phyloP scores from a whole-genome alignment of 2,797 vertebrate genomes.

The Hyperoplus immaculatus region DNA sequence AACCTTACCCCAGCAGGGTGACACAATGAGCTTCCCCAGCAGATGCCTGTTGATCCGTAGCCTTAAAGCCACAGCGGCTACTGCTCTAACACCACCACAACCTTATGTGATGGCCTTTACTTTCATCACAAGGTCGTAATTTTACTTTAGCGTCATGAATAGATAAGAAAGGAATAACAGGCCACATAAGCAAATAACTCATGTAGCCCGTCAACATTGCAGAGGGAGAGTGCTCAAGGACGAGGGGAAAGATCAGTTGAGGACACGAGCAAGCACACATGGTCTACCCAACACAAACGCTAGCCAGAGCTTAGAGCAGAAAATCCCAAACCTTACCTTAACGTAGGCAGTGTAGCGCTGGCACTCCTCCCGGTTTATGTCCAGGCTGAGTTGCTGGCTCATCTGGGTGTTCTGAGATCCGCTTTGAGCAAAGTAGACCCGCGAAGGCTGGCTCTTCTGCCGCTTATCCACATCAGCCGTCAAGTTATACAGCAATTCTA shows the following conservation, averaged over 20 bases:
- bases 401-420: constrained; percentile 90
- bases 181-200: constrained; percentile 55
- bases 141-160: too few species aligned
- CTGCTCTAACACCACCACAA: constrained; percentile 11
- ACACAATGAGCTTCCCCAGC: constrained; percentile 50
- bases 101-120: not conserved
- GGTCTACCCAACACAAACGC: constrained; percentile 22
- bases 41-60: constrained; percentile 37
- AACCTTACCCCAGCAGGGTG: constrained; percentile 59
- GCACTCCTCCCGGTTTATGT: constrained; percentile 87
- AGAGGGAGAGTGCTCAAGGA: constrained; percentile 39
- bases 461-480: constrained; percentile 94
- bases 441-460: constrained; percentile 88
- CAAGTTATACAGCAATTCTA: constrained; percentile 93
- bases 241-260: constrained; percentile 62
- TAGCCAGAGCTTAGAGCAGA: constrained; percentile 11
- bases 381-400: constrained; percentile 87
- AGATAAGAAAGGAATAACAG: constrained; percentile 29
- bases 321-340: constrained; percentile 87
- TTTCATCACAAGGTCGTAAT: not conserved
- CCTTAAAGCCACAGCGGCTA: constrained; percentile 28
- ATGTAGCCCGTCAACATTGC: constrained; percentile 48
- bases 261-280: constrained; percentile 49
- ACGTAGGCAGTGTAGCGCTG: constrained; percentile 90
- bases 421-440: constrained; percentile 91